Base-by-base conservation (phyloP, 2,113 vertebrate species). In the Cyprinodon tularosa region DNA sequence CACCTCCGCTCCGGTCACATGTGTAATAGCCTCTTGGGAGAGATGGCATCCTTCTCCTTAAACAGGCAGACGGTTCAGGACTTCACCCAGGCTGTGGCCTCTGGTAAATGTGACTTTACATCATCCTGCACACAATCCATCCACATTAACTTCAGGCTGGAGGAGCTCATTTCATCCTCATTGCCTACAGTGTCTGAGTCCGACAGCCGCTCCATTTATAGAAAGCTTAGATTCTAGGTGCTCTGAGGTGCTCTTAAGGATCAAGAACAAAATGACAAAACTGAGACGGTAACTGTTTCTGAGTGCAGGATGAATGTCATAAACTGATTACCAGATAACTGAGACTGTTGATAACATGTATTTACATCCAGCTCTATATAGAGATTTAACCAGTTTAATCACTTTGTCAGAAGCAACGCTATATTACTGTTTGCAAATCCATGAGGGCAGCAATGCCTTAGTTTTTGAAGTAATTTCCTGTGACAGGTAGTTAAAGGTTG, bases 81-180 rank as follows among this genome's bases (percentile, higher is more conserved):
- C 81, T 68, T 72, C 66, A 44, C 76, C 72, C 71, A 6, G 63
- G 66, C 61, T 72, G 66, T 12, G 50, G 82, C 84, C 77, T 82
- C 81, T 77, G 37, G 78, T 84, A 84, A 81, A 84, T 74, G 82
- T 76, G 73, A 74, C 84, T 76, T 84, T 88, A 66, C 78, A 89
- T 89, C 87, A 87, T 84, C 74, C 76, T 37, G 9, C 71, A 84
- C 73, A 71, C 87, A 65, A 92, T 90, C 90, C 86, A 88, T 88
- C 89, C 80, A 80, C 90, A 90, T 93, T 93, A 93, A 81, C 78
- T 84, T 76, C 20, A 75, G 76, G 79, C 81, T 74, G 80, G 75
- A 69, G 78, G 68, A 85, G 80, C 81, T 74, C 72, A 87, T 90
- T 90, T 89, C 83, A 91, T 84, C 76, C 87, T 85, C 76, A 82